These are phyloP conservation scores for Pangasius larnaudii DNA, from an alignment of 2,797 vertebrate species.

Conservation along the genomic window DNA sequence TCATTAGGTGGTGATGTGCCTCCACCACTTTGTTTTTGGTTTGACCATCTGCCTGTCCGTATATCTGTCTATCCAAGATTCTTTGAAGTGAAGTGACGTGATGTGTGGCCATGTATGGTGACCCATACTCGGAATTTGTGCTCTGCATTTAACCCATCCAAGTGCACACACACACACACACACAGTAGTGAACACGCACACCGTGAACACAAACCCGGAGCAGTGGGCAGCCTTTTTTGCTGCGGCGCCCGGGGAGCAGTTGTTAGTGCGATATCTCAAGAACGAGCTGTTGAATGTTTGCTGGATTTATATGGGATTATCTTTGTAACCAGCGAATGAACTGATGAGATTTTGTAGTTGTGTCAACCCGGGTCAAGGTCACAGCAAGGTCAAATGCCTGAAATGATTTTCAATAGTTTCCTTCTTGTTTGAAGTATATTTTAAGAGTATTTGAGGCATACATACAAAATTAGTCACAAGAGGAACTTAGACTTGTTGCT, in stretches of 20 bases:
- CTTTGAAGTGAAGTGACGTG: neutral
- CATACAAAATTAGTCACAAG: neutral
- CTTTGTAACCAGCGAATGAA: neutral
- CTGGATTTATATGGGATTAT: neutral
- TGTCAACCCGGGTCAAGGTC: no score
- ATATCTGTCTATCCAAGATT: neutral
- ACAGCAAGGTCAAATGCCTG: neutral
- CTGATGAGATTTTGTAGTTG: neutral
- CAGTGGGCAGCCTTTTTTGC: no score
- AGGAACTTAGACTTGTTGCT: neutral
- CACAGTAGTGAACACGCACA: no score
- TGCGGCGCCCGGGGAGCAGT: no score
- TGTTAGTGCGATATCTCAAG: neutral
- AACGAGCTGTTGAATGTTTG: neutral
- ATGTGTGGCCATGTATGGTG: no score
- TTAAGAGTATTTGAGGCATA: neutral
- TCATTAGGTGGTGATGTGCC: neutral
- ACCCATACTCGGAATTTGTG: no score
- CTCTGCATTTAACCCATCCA: no score
- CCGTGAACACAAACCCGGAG: no score
- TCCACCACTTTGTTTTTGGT: neutral
- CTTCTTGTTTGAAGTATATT: neutral
- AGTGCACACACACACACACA: no score
- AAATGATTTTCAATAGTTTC: neutral
- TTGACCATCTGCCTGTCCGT: neutral